Evolutionary conservation across 2,797 vertebrate species (phyloP).

Genomic region (Chaenodraco wilsoni): DNA sequence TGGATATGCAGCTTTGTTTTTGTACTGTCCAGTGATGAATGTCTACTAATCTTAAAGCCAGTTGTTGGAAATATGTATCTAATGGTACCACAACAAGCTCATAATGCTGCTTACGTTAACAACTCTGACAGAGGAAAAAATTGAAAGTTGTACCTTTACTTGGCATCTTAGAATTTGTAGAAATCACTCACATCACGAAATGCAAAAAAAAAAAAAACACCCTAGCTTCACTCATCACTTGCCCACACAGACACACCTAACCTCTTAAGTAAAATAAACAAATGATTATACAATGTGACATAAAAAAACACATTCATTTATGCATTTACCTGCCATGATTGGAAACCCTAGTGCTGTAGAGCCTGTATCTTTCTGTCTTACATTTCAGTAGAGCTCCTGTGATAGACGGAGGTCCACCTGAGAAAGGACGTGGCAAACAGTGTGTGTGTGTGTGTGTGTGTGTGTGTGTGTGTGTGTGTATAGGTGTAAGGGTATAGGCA

Average conservation of each 20-base stretch:
- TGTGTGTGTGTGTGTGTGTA: neutral
- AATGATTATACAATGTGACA: conserved; percentile 22
- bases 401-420: conserved; percentile 44
- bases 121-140: conserved; percentile 6
- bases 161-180: conserved; percentile 17
- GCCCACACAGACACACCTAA: conserved; percentile 34
- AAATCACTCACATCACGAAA: conserved; percentile 31
- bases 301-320: conserved; percentile 28
- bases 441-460: conserved; percentile 14
- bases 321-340: conserved; percentile 22
- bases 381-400: conserved; percentile 28
- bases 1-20: conserved; percentile 13
- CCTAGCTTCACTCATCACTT: conserved; percentile 9
- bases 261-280: conserved; percentile 34
- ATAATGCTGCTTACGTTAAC: conserved; percentile 7
- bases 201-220: neutral
- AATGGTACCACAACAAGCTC: conserved; percentile 4
- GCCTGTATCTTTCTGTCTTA: conserved; percentile 10
- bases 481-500: conserved; percentile 24
- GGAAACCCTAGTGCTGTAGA: conserved; percentile 12
- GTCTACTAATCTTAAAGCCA: conserved; percentile 10
- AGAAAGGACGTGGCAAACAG: conserved; percentile 31
- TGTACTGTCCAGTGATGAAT: conserved; percentile 10
- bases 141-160: conserved; percentile 11
- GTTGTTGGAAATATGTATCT: conserved; percentile 2